Conservation (phyloP, 2,113 vertebrate genomes). For the Ictalurus furcatus region DNA sequence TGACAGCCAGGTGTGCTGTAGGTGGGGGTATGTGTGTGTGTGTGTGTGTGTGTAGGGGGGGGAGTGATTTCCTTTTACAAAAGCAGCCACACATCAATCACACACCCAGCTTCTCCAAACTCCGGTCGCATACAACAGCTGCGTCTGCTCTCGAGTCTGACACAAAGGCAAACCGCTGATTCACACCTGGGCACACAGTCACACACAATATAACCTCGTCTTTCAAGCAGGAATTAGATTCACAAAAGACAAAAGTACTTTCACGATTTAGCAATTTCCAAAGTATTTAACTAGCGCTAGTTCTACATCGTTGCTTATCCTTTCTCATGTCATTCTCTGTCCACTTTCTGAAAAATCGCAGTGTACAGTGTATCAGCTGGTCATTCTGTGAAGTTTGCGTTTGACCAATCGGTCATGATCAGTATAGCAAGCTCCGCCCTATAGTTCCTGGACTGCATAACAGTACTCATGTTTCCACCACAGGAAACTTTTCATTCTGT, state of each 20-base stretch:
- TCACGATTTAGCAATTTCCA: conserved; percentile 37
- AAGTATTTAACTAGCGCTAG: neutral
- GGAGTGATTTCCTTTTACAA: conserved; percentile 14
- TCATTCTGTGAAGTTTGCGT: neutral
- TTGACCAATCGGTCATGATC: neutral
- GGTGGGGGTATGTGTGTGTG: too few species aligned
- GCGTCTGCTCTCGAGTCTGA: conserved; percentile 9
- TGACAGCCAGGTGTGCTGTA: conserved; percentile 49
- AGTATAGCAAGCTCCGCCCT: neutral
- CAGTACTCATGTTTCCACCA: neutral
- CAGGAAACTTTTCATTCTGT: neutral
- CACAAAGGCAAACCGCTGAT: neutral
- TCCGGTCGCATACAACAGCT: neutral
- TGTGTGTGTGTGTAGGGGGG: too few species aligned
- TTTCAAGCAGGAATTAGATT: neutral
- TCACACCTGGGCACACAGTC: neutral
- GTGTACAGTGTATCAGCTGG: neutral
- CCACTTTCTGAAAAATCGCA: neutral
- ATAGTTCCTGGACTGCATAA: neutral
- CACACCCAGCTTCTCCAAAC: conserved; percentile 34
- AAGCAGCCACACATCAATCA: conserved; percentile 22
- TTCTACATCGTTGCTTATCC: neutral
- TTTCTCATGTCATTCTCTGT: neutral
- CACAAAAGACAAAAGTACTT: neutral
- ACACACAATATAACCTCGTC: neutral